phyloP scores from a whole-genome alignment of 23 tunicate species.

The Styela plicata region DNA sequence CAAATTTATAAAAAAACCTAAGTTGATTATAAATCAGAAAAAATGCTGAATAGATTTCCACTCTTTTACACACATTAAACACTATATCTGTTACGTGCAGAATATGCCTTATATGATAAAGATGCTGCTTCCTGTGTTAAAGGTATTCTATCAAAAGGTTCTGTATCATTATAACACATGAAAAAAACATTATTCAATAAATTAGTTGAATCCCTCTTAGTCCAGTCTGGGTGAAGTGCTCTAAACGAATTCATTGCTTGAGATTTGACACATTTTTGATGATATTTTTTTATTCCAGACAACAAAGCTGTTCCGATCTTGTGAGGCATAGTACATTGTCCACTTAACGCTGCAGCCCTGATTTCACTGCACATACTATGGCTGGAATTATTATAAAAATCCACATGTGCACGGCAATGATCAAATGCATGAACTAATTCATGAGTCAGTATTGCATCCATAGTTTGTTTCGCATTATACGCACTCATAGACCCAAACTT shows the following conservation, averaged over 20 bases:
- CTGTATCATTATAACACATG: slow-evolving; percentile 66
- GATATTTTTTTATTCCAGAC: slow-evolving; percentile 35
- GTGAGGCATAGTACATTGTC: slow-evolving; percentile 64
- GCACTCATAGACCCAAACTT: slow-evolving; percentile 10
- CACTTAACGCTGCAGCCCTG: slow-evolving; percentile 86
- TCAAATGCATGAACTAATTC: slow-evolving; percentile 90
- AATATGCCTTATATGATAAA: slow-evolving; percentile 53
- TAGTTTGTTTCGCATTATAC: neutral
- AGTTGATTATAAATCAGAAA: too few relatives aligned
- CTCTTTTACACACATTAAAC: neutral
- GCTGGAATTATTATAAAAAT: slow-evolving; percentile 53
- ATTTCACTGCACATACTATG: slow-evolving; percentile 90
- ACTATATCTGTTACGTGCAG: slow-evolving; percentile 36
- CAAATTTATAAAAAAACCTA: too few relatives aligned
- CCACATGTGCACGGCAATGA: slow-evolving; percentile 77
- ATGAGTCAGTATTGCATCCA: slow-evolving; percentile 60
- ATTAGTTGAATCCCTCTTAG: slow-evolving; percentile 7
- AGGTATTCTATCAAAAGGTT: slow-evolving; percentile 84
- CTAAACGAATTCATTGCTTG: slow-evolving; percentile 60
- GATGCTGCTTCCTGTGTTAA: slow-evolving; percentile 53
- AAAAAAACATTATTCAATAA: slow-evolving; percentile 44
- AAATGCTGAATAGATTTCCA: neutral
- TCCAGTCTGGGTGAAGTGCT: slow-evolving; percentile 46
- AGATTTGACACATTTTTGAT: slow-evolving; percentile 64
- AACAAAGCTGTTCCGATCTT: slow-evolving; percentile 31